Conservation (phyloP, 2,888 invertebrate species). For the Mechanitis mazaeus region DNA sequence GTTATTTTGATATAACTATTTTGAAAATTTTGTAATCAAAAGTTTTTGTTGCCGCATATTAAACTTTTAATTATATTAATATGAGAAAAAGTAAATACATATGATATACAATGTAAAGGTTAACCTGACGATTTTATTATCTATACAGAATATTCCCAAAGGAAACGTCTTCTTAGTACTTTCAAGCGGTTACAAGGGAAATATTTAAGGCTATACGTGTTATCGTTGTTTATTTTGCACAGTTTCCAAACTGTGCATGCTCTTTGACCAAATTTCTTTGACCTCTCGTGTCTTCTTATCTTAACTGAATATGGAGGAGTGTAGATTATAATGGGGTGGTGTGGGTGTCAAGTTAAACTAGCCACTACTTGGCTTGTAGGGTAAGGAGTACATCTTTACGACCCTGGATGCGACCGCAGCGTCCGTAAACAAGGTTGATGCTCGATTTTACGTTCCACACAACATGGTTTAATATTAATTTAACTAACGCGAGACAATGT, state of each 20-base stretch:
- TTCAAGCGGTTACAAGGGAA: slow-evolving; percentile 24
- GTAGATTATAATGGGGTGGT: slow-evolving; percentile 29
- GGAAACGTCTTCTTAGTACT: slow-evolving; percentile 18
- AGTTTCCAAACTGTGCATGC: slow-evolving; percentile 56
- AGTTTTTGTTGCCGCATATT: too few relatives aligned
- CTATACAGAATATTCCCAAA: slow-evolving; percentile 6
- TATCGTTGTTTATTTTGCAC: slow-evolving; percentile 67
- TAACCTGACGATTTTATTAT: background rate
- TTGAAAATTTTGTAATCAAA: too few relatives aligned
- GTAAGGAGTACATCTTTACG: slow-evolving; percentile 66
- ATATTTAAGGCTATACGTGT: slow-evolving; percentile 54
- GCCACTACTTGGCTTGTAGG: slow-evolving; percentile 44
- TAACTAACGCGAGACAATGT: slow-evolving; percentile 11
- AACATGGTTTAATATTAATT: slow-evolving; percentile 28
- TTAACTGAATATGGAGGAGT: slow-evolving; percentile 21
- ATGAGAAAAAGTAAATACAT: too few relatives aligned
- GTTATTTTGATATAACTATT: too few relatives aligned
- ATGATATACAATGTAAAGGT: background rate
- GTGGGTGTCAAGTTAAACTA: slow-evolving; percentile 41
- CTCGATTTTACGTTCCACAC: slow-evolving; percentile 44
- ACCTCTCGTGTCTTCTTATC: slow-evolving; percentile 31
- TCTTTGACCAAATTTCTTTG: slow-evolving; percentile 13
- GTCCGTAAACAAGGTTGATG: slow-evolving; percentile 48
- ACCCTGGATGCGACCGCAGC: slow-evolving; percentile 53
- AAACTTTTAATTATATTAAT: too few relatives aligned